Conservation (phyloP, 2,797 vertebrate species). For the Knipowitschia caucasica region DNA sequence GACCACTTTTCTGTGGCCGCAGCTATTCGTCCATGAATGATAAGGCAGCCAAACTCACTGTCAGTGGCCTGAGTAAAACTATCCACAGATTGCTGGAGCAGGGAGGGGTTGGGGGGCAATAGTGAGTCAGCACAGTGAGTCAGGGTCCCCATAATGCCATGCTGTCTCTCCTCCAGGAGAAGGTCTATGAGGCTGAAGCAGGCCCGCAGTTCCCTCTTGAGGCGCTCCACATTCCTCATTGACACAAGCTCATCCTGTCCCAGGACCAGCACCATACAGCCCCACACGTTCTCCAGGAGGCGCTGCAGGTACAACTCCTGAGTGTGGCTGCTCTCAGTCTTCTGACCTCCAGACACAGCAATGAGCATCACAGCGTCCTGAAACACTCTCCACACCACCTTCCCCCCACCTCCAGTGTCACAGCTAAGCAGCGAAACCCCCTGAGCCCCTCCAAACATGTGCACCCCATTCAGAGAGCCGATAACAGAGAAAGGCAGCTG, state of each 20-base stretch:
- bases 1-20: constrained; percentile 89
- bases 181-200: constrained; percentile 86
- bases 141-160: constrained; percentile 79
- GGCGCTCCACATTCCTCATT: constrained; percentile 83
- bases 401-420: constrained; percentile 77
- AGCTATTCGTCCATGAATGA: constrained; percentile 75
- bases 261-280: constrained; percentile 87
- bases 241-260: constrained; percentile 84
- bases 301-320: constrained; percentile 75
- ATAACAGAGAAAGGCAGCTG: constrained; percentile 89
- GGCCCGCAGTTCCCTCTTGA: constrained; percentile 87
- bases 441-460: constrained; percentile 91
- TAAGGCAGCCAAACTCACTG: constrained; percentile 83
- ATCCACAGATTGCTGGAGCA: constrained; percentile 80
- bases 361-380: constrained; percentile 89
- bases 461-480: constrained; percentile 89
- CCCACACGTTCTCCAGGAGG: constrained; percentile 86
- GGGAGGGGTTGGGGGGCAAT: constrained; percentile 66
- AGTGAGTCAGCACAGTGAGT: constrained; percentile 86
- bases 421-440: constrained; percentile 76
- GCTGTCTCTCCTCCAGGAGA: constrained; percentile 75
- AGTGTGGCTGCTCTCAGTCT: constrained; percentile 51
- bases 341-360: constrained; percentile 71
- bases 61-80: constrained; percentile 78
- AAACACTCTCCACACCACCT: constrained; percentile 86